Conservation (phyloP, 2,888 invertebrate genomes). For the Drosophila anomelani region DNA sequence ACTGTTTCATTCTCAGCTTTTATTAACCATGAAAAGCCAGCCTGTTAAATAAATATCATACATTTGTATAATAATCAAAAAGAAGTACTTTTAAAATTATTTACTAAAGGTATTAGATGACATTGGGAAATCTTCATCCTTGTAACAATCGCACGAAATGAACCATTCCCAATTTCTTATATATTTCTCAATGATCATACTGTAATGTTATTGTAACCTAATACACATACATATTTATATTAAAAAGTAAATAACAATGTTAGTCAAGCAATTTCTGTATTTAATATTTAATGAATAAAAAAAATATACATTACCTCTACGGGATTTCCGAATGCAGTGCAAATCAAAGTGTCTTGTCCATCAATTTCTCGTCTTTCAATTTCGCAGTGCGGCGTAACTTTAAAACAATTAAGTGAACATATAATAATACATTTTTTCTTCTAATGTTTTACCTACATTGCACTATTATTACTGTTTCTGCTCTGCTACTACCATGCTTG, state of each 20-base stretch:
- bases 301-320: conserved; percentile 81
- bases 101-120: neutral
- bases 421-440: neutral
- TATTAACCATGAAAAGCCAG: conserved; percentile 92
- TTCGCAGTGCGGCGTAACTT: conserved; percentile 93
- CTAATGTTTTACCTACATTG: conserved; percentile 88
- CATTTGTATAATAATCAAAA: neutral
- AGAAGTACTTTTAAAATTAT: neutral
- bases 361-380: conserved; percentile 90
- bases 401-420: neutral
- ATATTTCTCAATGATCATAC: too few species aligned
- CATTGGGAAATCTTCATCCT: neutral
- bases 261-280: neutral
- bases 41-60: conserved; percentile 82
- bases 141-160: too few species aligned
- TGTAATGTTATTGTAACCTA: too few species aligned
- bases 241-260: neutral
- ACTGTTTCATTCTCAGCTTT: conserved; percentile 93
- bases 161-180: too few species aligned
- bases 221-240: too few species aligned
- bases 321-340: conserved; percentile 93
- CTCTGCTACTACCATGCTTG: conserved; percentile 90
- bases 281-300: too few species aligned
- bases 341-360: conserved; percentile 91
- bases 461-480: conserved; percentile 90